Conservation (phyloP, 2,797 vertebrate species). For the Rhinophrynus dorsalis region DNA sequence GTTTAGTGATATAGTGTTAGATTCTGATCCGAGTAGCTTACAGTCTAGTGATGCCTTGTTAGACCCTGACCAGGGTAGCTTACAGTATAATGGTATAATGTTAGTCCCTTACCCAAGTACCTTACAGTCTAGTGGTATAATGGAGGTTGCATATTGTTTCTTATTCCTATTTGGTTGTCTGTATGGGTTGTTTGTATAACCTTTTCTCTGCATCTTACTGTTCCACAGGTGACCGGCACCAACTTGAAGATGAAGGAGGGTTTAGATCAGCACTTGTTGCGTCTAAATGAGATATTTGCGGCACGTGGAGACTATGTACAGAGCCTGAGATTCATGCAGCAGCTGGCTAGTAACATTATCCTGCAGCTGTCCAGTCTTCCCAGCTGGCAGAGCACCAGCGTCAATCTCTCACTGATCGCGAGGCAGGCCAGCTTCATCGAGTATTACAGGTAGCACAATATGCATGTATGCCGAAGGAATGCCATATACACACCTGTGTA, state of each 20-base stretch:
- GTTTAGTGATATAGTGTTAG: too few species aligned
- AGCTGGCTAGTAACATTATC: slow-evolving; percentile 75
- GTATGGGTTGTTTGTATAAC: not conserved
- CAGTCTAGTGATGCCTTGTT: too few species aligned
- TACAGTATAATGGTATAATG: too few species aligned
- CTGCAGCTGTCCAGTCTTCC: slow-evolving; percentile 80
- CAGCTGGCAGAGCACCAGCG: slow-evolving; percentile 65
- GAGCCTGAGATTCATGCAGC: slow-evolving; percentile 79
- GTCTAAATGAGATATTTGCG: slow-evolving; percentile 86
- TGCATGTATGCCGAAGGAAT: too few species aligned
- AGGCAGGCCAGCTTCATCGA: slow-evolving; percentile 71
- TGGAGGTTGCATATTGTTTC: too few species aligned
- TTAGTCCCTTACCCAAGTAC: too few species aligned
- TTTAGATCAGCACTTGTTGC: slow-evolving; percentile 81
- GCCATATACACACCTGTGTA: too few species aligned
- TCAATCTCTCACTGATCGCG: slow-evolving; percentile 71
- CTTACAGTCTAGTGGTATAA: too few species aligned
- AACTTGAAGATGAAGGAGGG: slow-evolving; percentile 68
- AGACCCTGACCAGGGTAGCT: too few species aligned
- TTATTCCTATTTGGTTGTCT: not conserved
- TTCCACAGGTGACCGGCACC: slow-evolving; percentile 73
- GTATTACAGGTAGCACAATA: slow-evolving; percentile 81
- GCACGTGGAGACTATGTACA: slow-evolving; percentile 76
- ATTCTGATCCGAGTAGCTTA: too few species aligned
- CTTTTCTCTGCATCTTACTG: not conserved